Conservation (phyloP, 2,113 vertebrate genomes). For the Bambusicola thoracicus region DNA sequence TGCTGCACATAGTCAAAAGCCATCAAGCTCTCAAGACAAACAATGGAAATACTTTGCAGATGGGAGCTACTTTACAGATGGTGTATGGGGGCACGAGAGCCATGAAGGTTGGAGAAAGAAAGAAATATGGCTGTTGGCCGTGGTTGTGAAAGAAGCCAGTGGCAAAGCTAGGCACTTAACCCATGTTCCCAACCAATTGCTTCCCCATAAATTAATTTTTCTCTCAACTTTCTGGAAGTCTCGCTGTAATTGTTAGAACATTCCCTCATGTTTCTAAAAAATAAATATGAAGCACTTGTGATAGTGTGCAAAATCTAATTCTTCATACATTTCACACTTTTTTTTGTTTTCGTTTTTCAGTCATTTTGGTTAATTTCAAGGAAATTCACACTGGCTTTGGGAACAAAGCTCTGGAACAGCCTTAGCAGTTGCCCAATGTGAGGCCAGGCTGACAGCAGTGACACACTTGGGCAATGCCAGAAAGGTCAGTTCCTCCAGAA, state of each 20-base stretch:
- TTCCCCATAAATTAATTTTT: slow-evolving; percentile 35
- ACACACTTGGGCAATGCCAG: neutral
- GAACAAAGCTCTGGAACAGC: neutral
- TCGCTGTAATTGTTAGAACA: neutral
- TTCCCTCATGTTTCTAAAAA: neutral
- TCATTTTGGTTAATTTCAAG: neutral
- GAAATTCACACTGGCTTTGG: neutral
- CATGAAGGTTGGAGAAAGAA: neutral
- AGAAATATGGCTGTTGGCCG: slow-evolving; percentile 34
- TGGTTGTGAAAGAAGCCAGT: slow-evolving; percentile 14
- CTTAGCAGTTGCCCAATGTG: accelerated
- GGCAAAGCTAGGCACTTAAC: slow-evolving; percentile 50
- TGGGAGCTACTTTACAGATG: slow-evolving; percentile 37
- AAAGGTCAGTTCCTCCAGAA: neutral
- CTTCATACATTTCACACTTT: accelerated
- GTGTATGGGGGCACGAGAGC: slow-evolving; percentile 1
- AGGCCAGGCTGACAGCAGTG: neutral
- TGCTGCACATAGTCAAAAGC: slow-evolving; percentile 11
- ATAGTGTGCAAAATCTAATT: neutral
- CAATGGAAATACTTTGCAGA: slow-evolving; percentile 53
- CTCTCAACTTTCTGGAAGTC: slow-evolving; percentile 3
- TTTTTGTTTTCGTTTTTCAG: neutral
- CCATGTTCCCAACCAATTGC: neutral
- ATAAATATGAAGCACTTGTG: neutral
- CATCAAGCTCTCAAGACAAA: slow-evolving; percentile 54